These are phyloP conservation scores for Epinephelus lanceolatus DNA, from an alignment of 2,113 vertebrate genomes.

Conservation along the genomic window DNA sequence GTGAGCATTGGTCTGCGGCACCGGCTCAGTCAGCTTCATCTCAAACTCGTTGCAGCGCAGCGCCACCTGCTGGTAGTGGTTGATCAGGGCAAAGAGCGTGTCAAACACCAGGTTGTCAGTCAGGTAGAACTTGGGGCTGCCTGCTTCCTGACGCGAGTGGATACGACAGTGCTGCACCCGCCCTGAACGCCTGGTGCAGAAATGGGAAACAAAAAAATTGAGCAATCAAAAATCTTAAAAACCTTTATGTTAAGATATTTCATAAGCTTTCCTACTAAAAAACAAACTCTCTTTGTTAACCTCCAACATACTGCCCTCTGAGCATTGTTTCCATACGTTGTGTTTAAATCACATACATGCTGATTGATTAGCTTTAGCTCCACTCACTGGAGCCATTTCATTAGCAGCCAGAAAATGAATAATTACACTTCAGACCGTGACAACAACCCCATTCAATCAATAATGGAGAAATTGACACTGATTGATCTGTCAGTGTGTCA, in stretches of 20 bases:
- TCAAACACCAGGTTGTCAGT: slow-evolving; percentile 99
- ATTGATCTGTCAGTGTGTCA: slow-evolving; percentile 28
- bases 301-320: not conserved
- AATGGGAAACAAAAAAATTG: not conserved
- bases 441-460: slow-evolving; percentile 29
- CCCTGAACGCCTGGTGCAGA: slow-evolving; percentile 90
- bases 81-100: slow-evolving; percentile 97
- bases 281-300: not conserved
- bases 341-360: not conserved
- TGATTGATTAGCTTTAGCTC: slow-evolving; percentile 20
- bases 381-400: slow-evolving; percentile 1
- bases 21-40: slow-evolving; percentile 97
- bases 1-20: slow-evolving; percentile 97
- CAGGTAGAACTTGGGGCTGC: slow-evolving; percentile 98
- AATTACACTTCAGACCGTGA: slow-evolving; percentile 18
- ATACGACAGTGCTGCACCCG: slow-evolving; percentile 98
- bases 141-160: slow-evolving; percentile 96
- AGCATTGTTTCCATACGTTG: slow-evolving; percentile 11
- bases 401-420: slow-evolving; percentile 6
- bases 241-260: too few relatives aligned
- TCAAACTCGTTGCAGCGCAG: slow-evolving; percentile 99
- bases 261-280: not conserved
- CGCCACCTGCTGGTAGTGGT: slow-evolving; percentile 97
- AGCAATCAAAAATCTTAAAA: not conserved
- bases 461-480: slow-evolving; percentile 10